phyloP scores from a whole-genome alignment of 2,888 invertebrate genomes.

The Lordiphosa fenestrarum region DNA sequence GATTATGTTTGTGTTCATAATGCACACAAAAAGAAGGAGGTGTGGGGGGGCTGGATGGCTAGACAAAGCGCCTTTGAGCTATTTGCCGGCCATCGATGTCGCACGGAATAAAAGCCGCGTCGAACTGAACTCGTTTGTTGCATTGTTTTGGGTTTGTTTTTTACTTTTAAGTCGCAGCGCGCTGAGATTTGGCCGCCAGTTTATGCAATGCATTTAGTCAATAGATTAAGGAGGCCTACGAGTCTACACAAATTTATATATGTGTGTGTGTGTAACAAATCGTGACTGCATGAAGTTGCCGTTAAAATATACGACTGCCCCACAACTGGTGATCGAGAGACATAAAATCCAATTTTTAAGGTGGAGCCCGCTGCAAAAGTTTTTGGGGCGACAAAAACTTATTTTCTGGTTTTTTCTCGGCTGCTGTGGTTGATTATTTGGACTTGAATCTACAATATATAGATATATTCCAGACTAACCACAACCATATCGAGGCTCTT shows the following conservation, averaged over 20 bases:
- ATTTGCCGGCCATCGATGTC: slow-evolving; percentile 46
- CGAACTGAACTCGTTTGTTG: slow-evolving; percentile 48
- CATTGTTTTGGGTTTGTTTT: slow-evolving; percentile 56
- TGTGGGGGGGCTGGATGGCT: slow-evolving; percentile 16
- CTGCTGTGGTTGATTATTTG: slow-evolving; percentile 4
- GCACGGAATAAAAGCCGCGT: slow-evolving; percentile 34
- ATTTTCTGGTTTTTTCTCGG: slow-evolving; percentile 4
- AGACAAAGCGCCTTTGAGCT: slow-evolving; percentile 66
- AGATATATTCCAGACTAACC: slow-evolving; percentile 23
- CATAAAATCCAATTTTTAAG: slow-evolving; percentile 54
- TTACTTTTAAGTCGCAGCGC: neutral
- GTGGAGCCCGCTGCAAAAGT: slow-evolving; percentile 56
- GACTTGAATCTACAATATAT: slow-evolving; percentile 9
- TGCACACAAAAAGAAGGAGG: slow-evolving; percentile 37
- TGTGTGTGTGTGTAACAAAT: slow-evolving; percentile 42
- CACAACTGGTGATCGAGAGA: slow-evolving; percentile 37
- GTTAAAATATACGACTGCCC: slow-evolving; percentile 56
- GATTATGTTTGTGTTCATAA: slow-evolving; percentile 53
- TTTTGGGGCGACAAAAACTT: slow-evolving; percentile 21
- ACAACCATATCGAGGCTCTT: slow-evolving; percentile 3
- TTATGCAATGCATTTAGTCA: slow-evolving; percentile 74
- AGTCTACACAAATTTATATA: slow-evolving; percentile 34
- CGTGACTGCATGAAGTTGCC: slow-evolving; percentile 72
- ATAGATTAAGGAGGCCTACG: slow-evolving; percentile 63
- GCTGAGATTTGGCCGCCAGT: slow-evolving; percentile 60